Conservation (phyloP, 2,797 vertebrate genomes). For the Numenius phaeopus region DNA sequence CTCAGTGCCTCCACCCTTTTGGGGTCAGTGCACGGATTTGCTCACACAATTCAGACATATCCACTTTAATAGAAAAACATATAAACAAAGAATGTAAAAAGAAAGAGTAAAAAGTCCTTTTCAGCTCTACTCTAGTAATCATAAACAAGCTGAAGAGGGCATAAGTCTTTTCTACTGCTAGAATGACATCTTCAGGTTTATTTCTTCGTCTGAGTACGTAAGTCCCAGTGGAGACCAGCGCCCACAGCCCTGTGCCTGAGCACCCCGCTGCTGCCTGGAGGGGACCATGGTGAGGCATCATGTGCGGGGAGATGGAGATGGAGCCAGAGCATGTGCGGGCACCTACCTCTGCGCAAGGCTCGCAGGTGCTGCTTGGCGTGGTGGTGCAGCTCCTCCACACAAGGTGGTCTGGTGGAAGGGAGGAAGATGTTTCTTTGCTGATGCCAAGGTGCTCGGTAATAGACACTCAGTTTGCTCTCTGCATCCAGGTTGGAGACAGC, state of each 20-base stretch:
- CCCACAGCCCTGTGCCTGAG: background rate
- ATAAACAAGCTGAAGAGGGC: background rate
- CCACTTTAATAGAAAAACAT: background rate
- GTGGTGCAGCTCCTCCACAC: constrained; percentile 91
- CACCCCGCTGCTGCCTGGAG: background rate
- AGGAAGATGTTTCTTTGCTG: constrained; percentile 92
- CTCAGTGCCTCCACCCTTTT: background rate
- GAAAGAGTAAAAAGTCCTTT: background rate
- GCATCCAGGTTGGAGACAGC: constrained; percentile 95
- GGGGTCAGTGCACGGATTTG: background rate
- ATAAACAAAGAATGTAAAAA: background rate
- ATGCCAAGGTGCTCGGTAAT: constrained; percentile 91
- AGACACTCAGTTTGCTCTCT: constrained; percentile 92
- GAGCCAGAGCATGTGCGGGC: rapidly evolving
- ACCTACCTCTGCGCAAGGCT: constrained; percentile 87
- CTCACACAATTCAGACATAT: background rate
- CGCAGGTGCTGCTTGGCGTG: constrained; percentile 89
- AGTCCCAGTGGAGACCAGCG: background rate
- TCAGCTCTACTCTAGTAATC: background rate
- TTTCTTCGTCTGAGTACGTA: background rate
- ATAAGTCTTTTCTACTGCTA: background rate
- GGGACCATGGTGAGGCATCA: rapidly evolving
- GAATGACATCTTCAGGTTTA: background rate
- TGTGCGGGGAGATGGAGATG: rapidly evolving
- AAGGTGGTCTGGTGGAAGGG: constrained; percentile 88